phyloP scores from a whole-genome alignment of 2,113 vertebrate genomes.

The Isichthys henryi region DNA sequence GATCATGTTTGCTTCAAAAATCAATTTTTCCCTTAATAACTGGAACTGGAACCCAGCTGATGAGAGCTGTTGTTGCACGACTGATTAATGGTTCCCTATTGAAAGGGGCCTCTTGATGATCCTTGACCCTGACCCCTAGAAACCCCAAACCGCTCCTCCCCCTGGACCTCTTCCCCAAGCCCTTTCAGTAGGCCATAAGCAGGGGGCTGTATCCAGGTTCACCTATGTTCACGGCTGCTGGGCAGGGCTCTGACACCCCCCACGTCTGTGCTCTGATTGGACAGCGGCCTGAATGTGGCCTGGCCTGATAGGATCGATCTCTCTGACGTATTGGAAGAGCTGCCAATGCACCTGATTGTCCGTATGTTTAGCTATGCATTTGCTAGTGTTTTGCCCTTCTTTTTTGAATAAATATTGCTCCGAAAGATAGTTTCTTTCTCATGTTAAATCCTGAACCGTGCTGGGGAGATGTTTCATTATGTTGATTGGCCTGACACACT shows the following conservation, averaged over 20 bases:
- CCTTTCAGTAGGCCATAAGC: constrained; percentile 9
- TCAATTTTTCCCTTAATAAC: constrained; percentile 19
- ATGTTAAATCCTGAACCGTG: neutral
- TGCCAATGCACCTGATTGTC: neutral
- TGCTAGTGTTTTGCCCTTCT: neutral
- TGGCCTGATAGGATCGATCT: neutral
- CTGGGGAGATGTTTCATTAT: neutral
- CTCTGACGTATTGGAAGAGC: neutral
- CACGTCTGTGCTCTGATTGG: neutral
- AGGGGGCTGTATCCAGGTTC: constrained; percentile 16
- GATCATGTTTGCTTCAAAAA: constrained; percentile 2
- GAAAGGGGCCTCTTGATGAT: constrained; percentile 13
- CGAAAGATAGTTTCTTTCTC: neutral
- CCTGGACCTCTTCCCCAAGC: constrained; percentile 23
- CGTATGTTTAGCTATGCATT: neutral
- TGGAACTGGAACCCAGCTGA: constrained; percentile 20
- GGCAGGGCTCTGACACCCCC: neutral
- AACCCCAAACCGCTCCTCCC: neutral
- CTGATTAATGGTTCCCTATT: constrained; percentile 40
- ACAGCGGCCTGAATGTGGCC: neutral
- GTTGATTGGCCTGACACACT: neutral
- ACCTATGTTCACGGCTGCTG: neutral
- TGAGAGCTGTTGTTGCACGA: constrained; percentile 11
- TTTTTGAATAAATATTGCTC: neutral
- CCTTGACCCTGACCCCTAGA: neutral